These are phyloP conservation scores for Ormia ochracea DNA, from an alignment of 2,888 invertebrate species.

Conservation along the genomic window DNA sequence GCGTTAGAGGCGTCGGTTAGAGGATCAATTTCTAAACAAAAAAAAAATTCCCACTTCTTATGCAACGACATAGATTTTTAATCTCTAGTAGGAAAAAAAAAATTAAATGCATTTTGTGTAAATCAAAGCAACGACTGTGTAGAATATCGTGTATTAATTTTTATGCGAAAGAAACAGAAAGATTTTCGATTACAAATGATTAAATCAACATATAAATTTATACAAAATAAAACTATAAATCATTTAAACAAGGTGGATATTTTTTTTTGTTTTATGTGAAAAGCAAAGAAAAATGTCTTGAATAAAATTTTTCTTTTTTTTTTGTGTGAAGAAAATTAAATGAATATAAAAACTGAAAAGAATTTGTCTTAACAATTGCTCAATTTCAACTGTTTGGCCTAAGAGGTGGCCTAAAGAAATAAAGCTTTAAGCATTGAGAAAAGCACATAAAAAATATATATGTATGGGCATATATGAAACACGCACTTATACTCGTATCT, in stretches of 20 bases:
- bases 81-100: neutral
- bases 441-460: too few relatives aligned
- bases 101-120: neutral
- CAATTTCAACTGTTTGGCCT: constrained; percentile 56
- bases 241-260: constrained; percentile 54
- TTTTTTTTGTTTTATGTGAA: neutral
- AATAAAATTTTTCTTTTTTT: constrained; percentile 15
- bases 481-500: constrained; percentile 38
- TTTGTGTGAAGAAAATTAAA: constrained; percentile 28
- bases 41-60: constrained; percentile 41
- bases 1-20: constrained; percentile 1
- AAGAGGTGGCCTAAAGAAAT: constrained; percentile 52
- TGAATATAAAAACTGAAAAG: constrained; percentile 19
- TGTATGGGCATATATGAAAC: too few relatives aligned
- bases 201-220: constrained; percentile 61
- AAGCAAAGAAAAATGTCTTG: neutral
- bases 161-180: constrained; percentile 28
- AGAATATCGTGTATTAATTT: constrained; percentile 6
- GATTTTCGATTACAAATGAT: constrained; percentile 62
- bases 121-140: constrained; percentile 1
- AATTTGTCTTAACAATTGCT: constrained; percentile 63
- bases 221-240: constrained; percentile 61
- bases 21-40: constrained; percentile 34
- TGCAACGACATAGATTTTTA: constrained; percentile 34
- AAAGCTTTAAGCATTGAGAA: constrained; percentile 15